Conservation (phyloP, 1,140 invertebrate species). For the Stegodyphus mimosarum region DNA sequence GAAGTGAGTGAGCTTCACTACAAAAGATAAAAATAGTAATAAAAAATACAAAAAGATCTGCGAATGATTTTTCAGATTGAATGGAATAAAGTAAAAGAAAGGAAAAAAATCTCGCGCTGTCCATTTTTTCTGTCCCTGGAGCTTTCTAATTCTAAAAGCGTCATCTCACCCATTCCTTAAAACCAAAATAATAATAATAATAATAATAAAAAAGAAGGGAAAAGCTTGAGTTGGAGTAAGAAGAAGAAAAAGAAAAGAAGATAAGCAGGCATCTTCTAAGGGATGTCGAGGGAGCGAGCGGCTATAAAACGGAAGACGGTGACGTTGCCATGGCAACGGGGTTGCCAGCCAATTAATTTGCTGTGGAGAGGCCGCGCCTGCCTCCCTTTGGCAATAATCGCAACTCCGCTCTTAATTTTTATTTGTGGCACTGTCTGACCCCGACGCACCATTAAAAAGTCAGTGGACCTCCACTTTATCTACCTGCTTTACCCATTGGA, state of each 20-base stretch:
- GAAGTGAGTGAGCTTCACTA: neutral
- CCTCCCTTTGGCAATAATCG: slow-evolving; percentile 49
- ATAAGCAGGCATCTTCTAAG: slow-evolving; percentile 44
- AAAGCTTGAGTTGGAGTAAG: neutral
- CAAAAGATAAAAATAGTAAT: slow-evolving; percentile 11
- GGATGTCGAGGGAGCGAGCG: slow-evolving; percentile 23
- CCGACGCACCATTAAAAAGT: slow-evolving; percentile 45
- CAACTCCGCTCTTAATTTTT: slow-evolving; percentile 53
- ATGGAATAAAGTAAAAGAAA: slow-evolving; percentile 36
- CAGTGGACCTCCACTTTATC: neutral
- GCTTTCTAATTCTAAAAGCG: slow-evolving; percentile 54
- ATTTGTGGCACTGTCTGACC: slow-evolving; percentile 44
- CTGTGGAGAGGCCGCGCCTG: slow-evolving; percentile 31
- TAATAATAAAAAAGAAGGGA: slow-evolving; percentile 6
- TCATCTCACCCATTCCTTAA: slow-evolving; percentile 57
- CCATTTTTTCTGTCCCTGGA: slow-evolving; percentile 43
- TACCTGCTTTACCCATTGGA: too few relatives aligned
- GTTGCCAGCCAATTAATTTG: slow-evolving; percentile 60
- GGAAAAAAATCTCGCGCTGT: slow-evolving; percentile 13
- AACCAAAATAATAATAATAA: slow-evolving; percentile 25
- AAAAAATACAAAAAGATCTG: slow-evolving; percentile 1
- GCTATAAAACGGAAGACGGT: slow-evolving; percentile 57
- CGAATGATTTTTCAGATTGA: slow-evolving; percentile 53
- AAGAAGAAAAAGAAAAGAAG: slow-evolving; percentile 32
- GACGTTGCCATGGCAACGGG: slow-evolving; percentile 47